These are phyloP conservation scores for Panagrolaimus sp. DNA, from an alignment of 1,140 invertebrate species.

Conservation along the genomic window DNA sequence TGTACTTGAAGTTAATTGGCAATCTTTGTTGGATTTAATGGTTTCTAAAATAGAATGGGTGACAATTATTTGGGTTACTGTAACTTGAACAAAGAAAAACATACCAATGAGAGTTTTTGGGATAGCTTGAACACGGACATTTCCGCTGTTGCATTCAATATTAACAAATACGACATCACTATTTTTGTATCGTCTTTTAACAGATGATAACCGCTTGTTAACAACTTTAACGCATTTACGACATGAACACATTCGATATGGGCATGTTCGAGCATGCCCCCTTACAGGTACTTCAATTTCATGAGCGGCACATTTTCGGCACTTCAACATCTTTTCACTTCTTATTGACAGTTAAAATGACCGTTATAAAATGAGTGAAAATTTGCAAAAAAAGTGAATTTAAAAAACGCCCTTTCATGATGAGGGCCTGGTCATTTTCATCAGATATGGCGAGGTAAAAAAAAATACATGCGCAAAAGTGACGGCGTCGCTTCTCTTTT, in stretches of 20 bases:
- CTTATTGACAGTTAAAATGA: neutral
- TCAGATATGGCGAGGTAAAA: constrained; percentile 11
- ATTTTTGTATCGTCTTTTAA: constrained; percentile 12
- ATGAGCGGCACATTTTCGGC: constrained; percentile 7
- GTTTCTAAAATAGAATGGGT: neutral
- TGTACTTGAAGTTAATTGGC: neutral
- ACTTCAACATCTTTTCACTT: constrained; percentile 1
- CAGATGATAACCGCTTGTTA: constrained; percentile 8
- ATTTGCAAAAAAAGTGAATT: constrained; percentile 10
- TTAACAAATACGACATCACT: constrained; percentile 15
- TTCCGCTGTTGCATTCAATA: constrained; percentile 10
- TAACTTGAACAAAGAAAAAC: neutral
- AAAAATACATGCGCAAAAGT: constrained; percentile 7
- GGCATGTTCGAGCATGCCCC: constrained; percentile 12
- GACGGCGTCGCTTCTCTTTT: no score
- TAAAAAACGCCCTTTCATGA: neutral
- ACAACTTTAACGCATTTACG: constrained; percentile 11
- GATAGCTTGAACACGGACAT: constrained; percentile 10
- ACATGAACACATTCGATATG: constrained; percentile 14
- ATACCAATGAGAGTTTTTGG: constrained; percentile 11
- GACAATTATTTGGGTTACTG: neutral
- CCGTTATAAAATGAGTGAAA: constrained; percentile 1
- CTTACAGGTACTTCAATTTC: constrained; percentile 1
- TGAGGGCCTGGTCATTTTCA: constrained; percentile 7
- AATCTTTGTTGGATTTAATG: neutral